Evolutionary conservation across 2,888 invertebrate species (phyloP), one percentile per base, ranked within the genome.

Genomic region (Hemistola chrysoprasaria): DNA sequence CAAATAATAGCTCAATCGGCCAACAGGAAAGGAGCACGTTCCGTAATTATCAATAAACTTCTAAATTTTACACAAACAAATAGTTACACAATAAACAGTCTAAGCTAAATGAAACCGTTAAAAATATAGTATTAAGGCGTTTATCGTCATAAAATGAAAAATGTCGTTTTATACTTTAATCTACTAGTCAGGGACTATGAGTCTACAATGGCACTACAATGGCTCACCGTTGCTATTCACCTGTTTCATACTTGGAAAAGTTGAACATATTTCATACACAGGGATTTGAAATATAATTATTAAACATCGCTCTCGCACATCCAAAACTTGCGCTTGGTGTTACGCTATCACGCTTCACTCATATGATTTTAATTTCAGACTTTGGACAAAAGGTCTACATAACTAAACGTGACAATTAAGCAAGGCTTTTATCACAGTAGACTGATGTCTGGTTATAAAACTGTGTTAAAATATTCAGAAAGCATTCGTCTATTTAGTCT

Each of bases 91-190:
- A n/a, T n/a, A n/a, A n/a, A n/a, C n/a, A n/a, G n/a, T n/a, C n/a
- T n/a, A n/a, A n/a, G n/a, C n/a, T n/a, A n/a, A n/a, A n/a, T n/a
- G n/a, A n/a, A n/a, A n/a, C n/a, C n/a, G n/a, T n/a, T n/a, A n/a
- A n/a, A n/a, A n/a, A n/a, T n/a, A 35, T 50, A 34, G 38, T 46
- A 50, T 41, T 43, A 49, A 36, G 28, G 37, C 46, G 47, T 56
- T 56, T 56, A 58, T 52, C 41, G 50, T 47, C 26, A 50, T 55
- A 55, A 57, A 58, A 42, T 37, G 45, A 57, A 61, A 49, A 62
- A 62, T 65, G 60, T 62, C 57, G 60, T 58, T 62, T 56, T 65
- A 54, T 53, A n/a, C n/a, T n/a, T 51, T 55, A 59, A 59, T 56
- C 49, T 55, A 34, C 46, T 45, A 55, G 44, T 54, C 54, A 42